Evolutionary conservation across 2,113 vertebrate genomes (phyloP), one percentile per base, ranked within the genome.

Genomic region (Nettapus auritus): DNA sequence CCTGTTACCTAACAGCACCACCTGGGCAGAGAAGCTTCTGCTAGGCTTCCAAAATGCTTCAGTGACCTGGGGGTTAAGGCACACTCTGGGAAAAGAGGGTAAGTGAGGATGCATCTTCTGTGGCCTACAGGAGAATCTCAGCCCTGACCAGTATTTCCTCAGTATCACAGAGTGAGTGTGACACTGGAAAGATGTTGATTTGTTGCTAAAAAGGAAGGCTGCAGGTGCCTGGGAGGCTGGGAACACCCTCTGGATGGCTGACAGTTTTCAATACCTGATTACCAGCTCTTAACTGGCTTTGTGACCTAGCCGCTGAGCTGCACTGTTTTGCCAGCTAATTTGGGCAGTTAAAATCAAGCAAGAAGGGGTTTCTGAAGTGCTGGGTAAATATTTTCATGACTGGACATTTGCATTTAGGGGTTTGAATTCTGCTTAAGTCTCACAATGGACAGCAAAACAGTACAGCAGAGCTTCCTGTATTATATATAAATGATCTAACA

Each of bases 141-240:
- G 36, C 20, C 4, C 8, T 13, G 14, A 2, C 6, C 75, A 59
- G 6, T 44, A 40, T 53, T 33, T 87, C 25, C 22, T 4, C 16
- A n/a, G 69, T 52, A 33, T 4, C 38, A 31, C 25, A 22, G 73
- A 52, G n/a, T 1, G 3, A 55, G 20, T 3, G 18, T 5, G 23
- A 36, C 34, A 23, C 36, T 21, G 29, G 53, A 29, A 15, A 50
- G 8, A 0, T 7, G 6, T 2, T 18, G 28, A 6, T n/a, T 2
- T 18, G 23, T 7, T n/a, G 19, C 21, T 34, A 5, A 28, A 53
- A 34, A 46, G 29, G 46, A 56, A 75, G 33, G 11, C 66, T 25
- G 36, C 10, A 9, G 46, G 46, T 13, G 31, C 50, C 40, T 20
- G 42, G 52, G 44, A 68, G 17, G 11, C 3, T 85, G 53, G 13